Conservation (phyloP, 2,113 vertebrate genomes). For the Mus spicilegus region DNA sequence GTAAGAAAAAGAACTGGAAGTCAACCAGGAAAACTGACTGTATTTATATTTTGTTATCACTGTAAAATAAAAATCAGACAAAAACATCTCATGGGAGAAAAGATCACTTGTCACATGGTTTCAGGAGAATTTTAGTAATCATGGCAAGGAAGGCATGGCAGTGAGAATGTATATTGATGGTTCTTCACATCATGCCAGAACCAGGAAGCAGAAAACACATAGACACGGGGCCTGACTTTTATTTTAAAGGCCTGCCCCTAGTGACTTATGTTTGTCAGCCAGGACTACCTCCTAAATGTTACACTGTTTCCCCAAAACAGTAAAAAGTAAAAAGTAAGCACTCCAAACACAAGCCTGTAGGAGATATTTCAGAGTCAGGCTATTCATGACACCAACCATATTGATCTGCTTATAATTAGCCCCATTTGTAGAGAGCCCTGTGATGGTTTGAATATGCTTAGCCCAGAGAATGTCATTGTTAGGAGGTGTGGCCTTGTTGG, state of each 20-base stretch:
- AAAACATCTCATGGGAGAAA: not conserved
- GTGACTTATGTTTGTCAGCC: not conserved
- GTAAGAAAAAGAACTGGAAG: not conserved
- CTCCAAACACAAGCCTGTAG: not conserved
- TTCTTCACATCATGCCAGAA: not conserved
- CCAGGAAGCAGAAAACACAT: not conserved
- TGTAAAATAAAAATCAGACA: not conserved
- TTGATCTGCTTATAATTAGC: not conserved
- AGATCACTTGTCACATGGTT: not conserved
- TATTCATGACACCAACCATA: not conserved
- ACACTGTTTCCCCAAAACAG: not conserved
- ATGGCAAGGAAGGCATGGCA: not conserved
- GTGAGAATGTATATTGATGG: not conserved
- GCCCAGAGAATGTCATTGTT: no score
- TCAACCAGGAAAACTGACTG: not conserved
- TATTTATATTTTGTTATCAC: not conserved
- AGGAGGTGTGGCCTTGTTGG: no score
- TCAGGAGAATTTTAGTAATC: not conserved
- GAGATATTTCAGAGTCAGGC: not conserved
- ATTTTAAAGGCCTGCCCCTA: not conserved
- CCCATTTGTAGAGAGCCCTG: not conserved
- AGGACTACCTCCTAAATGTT: not conserved
- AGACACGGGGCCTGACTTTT: no score
- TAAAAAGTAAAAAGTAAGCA: not conserved
- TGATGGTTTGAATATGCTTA: no score